Conservation (phyloP, 2,113 vertebrate species). For the Oncorhynchus clarkii region DNA sequence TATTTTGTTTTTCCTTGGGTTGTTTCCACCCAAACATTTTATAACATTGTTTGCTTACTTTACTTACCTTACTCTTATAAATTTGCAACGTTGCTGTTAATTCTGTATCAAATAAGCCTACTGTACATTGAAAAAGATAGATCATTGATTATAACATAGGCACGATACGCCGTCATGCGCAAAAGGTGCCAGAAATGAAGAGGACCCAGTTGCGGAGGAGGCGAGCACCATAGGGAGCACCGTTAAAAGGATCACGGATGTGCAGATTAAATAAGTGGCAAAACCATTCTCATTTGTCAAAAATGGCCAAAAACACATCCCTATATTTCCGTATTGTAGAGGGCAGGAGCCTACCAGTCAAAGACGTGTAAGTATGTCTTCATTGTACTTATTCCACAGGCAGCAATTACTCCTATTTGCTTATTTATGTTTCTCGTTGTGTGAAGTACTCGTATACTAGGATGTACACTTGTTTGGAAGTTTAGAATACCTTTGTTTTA, state of each 20-base stretch:
- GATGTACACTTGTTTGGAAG: background rate
- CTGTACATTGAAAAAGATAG: background rate
- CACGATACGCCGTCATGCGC: conserved; percentile 55
- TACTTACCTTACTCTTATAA: background rate
- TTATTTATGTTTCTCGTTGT: background rate
- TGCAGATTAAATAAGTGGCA: conserved; percentile 36
- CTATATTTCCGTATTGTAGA: conserved; percentile 88
- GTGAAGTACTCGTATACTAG: background rate
- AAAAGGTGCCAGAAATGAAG: conserved; percentile 60
- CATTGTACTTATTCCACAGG: background rate
- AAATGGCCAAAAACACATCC: conserved; percentile 82
- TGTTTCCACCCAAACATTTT: too few species aligned
- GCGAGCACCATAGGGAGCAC: conserved; percentile 23
- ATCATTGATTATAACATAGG: conserved; percentile 7
- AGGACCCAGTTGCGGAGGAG: conserved; percentile 50
- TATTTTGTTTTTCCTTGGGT: too few species aligned
- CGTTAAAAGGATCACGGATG: conserved; percentile 50
- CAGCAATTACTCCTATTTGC: background rate
- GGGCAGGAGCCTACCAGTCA: conserved; percentile 86
- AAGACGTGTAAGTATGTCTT: conserved; percentile 82
- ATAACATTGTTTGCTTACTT: background rate
- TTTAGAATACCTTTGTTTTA: background rate
- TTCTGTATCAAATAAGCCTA: background rate
- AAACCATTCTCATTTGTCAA: conserved; percentile 12
- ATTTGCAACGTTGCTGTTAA: too few species aligned